Evolutionary conservation across 2,888 invertebrate genomes (phyloP), one percentile per base, ranked within the genome.

Genomic region (Ametastegia equiseti): DNA sequence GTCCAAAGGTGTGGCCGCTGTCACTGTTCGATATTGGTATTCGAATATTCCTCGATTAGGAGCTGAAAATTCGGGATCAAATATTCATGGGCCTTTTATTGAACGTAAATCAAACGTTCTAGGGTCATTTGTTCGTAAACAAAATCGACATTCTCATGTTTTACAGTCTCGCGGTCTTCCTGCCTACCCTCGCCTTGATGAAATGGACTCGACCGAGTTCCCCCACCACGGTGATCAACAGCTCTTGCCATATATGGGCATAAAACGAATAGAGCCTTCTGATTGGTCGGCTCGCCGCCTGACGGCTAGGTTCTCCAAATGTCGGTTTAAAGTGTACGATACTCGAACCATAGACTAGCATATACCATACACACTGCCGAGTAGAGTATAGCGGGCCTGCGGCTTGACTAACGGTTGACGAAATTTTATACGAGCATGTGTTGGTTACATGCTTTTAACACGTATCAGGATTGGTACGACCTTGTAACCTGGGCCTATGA

Each of bases 201-300:
- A 73, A 83, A 88, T 92, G 90, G 91, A 92, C 89, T 91, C 90
- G 89, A 87, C 92, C 92, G 87, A 86, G 91, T 87, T 88, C 92
- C 93, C 92, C 92, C 92, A 92, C 93, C 92, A 92, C 91, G 90
- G 92, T 90, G 92, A 92, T 91, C 93, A 93, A 93, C 94, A 93
- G 94, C 94, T 94, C 94, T 95, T 94, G 94, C 96, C 96, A 94
- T 96, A 96, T 96, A 96, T 95, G 96, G 96, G 94, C 95, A 96
- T 95, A 94, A 94, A 95, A 94, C 94, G 94, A 94, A 94, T 93
- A 91, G 92, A 90, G 93, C 89, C 87, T 90, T 92, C 92, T 93
- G 93, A 96, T 96, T 96, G 96, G 96, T 93, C 89, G 92, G 91
- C 87, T 88, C 92, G 92, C 93, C 93, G 93, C 93, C 93, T 92